Base-by-base conservation (phyloP, 2,113 vertebrate genomes). In the Etia nguti region DNA sequence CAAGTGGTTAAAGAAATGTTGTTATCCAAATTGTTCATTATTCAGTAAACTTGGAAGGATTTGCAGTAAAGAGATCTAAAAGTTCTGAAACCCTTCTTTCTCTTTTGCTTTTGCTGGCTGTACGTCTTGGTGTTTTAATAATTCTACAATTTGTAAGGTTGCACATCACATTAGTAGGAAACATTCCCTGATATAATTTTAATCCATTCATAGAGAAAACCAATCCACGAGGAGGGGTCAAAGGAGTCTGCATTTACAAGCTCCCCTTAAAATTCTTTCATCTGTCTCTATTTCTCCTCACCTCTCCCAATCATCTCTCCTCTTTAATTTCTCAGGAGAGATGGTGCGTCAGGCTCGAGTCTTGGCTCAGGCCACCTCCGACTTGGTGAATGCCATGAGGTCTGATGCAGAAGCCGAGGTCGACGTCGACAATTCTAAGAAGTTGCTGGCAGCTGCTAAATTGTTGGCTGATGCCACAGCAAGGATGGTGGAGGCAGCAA, bases 401-500 rank as follows among this genome's bases (percentile, higher is more conserved):
- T 99, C 98, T 0, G 99, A 99, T 11, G 99, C 99, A 0, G 99
- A 99, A 84, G 98, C 97, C 0, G 99, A 99, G 92, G 97, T 99
- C 0, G 99, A 99, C 52, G 97, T 99, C 84, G 99, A 99, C 86
- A 99, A 99, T 88, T 99, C 98, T 0, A 99, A 99, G 95, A 99
- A 99, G 95, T 96, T 99, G 48, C 96, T 99, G 82, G 98, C 98
- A 0, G 98, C 99, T 0, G 99, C 99, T 8, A 99, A 99, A 89
- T 96, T 99, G 36, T 88, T 99, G 89, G 98, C 99, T 0, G 99
- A 99, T 54, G 99, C 99, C 29, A 99, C 99, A 0, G 98, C 99
- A 13, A 97, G 98, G 90, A 99, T 99, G 99, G 99, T 99, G 81
- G 99, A 99, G 93, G 99, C 99, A 31, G 99, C 99, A 18, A 99